Conservation (phyloP, 2,797 vertebrate genomes). For the Limosa lapponica region DNA sequence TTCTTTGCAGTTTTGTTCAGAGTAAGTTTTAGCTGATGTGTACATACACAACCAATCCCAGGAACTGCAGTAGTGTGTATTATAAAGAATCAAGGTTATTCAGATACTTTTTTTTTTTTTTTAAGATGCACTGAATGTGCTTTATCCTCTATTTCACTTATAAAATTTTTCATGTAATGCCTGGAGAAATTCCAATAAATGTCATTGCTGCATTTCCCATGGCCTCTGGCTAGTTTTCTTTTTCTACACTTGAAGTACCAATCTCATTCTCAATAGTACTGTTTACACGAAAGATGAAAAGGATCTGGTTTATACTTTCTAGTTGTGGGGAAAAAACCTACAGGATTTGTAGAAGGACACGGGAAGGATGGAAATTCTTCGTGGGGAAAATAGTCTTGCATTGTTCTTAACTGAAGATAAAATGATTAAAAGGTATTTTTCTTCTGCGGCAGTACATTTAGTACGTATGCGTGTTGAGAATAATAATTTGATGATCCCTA, state of each 20-base stretch:
- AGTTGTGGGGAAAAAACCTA: neutral
- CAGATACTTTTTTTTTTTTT: conserved; percentile 22
- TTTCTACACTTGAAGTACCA: neutral
- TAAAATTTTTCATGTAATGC: conserved; percentile 64
- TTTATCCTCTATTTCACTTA: conserved; percentile 60
- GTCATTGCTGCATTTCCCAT: conserved; percentile 67
- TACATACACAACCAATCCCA: neutral
- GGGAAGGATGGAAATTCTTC: neutral
- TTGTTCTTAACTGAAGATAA: neutral
- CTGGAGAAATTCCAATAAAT: conserved; percentile 80
- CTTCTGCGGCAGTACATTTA: neutral
- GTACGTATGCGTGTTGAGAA: neutral
- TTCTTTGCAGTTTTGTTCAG: conserved; percentile 32
- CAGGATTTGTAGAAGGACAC: neutral
- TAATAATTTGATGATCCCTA: neutral
- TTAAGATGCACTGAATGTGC: conserved; percentile 36
- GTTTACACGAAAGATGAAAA: neutral
- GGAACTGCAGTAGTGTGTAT: conserved; percentile 28
- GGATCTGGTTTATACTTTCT: neutral
- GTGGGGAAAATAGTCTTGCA: neutral
- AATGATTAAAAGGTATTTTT: neutral
- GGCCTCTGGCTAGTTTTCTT: conserved; percentile 30
- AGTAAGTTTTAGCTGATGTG: conserved; percentile 44
- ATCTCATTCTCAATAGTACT: neutral
- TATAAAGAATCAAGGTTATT: conserved; percentile 45